These are phyloP conservation scores for Portevinia maculata DNA, from an alignment of 2,888 invertebrate species.

Conservation along the genomic window DNA sequence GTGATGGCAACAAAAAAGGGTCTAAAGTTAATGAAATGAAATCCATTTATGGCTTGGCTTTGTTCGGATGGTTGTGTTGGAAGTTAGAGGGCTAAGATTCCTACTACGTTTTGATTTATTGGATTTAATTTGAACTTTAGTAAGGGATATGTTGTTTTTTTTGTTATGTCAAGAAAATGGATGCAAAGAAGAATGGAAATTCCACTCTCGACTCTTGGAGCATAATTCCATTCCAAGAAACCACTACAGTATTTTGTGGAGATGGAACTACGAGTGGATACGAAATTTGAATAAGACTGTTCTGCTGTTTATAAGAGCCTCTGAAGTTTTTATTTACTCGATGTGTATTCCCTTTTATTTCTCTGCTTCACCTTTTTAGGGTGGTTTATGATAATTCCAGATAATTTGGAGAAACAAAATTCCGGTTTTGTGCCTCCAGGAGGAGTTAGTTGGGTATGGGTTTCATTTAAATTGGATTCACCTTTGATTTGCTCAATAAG, in stretches of 20 bases:
- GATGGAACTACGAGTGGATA: slow-evolving; percentile 6
- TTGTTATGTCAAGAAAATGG: slow-evolving; percentile 3
- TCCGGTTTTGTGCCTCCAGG: not conserved
- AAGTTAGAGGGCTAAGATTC: slow-evolving; percentile 19
- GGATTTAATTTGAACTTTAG: slow-evolving; percentile 46
- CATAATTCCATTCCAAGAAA: slow-evolving; percentile 46
- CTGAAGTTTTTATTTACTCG: slow-evolving; percentile 5
- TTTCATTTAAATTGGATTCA: not conserved
- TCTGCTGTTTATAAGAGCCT: slow-evolving; percentile 5
- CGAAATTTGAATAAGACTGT: slow-evolving; percentile 42
- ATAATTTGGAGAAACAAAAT: slow-evolving; percentile 2
- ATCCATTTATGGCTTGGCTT: slow-evolving; percentile 56
- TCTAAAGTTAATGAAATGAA: slow-evolving; percentile 66
- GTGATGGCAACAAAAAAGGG: slow-evolving; percentile 47
- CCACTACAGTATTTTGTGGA: slow-evolving; percentile 29
- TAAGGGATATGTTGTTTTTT: not conserved
- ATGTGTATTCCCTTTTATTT: not conserved
- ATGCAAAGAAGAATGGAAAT: slow-evolving; percentile 28
- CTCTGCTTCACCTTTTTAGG: not conserved
- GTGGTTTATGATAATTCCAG: slow-evolving; percentile 16
- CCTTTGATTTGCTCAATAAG: not conserved
- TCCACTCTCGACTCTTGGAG: slow-evolving; percentile 11
- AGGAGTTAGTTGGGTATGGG: not conserved
- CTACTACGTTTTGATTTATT: slow-evolving; percentile 50
- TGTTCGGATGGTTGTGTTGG: slow-evolving; percentile 1